A percentile compares a stretch with the other conserved stretches of the same genome.
Evolutionary conservation across 2,797 vertebrate genomes (phyloP).

Genomic region (Cyclura pinguis): DNA sequence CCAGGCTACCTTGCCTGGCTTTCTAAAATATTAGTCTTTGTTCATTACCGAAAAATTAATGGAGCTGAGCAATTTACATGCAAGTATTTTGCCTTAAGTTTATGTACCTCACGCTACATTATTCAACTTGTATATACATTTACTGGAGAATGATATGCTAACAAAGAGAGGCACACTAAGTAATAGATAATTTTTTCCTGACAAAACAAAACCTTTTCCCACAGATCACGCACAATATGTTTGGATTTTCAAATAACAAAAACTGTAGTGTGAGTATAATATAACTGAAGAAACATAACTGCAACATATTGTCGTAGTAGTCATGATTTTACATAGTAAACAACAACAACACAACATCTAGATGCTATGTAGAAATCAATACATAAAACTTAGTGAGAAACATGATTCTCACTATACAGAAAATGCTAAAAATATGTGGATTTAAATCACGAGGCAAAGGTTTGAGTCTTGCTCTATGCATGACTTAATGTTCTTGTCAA

Average conservation of each 20-base stretch:
- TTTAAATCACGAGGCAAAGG: slow-evolving; percentile 21
- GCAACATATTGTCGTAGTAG: neutral
- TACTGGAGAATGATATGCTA: neutral
- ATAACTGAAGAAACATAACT: neutral
- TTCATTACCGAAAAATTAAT: neutral
- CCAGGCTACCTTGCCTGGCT: neutral
- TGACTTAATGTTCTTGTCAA: slow-evolving; percentile 23
- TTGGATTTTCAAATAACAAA: neutral
- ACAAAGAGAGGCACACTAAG: neutral
- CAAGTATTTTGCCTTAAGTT: neutral
- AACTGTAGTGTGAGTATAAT: neutral
- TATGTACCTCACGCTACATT: neutral
- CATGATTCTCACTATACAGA: neutral
- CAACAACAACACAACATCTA: neutral
- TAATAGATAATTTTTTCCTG: slow-evolving; percentile 13
- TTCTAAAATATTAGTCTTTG: neutral
- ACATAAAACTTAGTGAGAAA: neutral
- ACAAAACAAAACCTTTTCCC: neutral
- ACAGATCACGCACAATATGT: neutral
- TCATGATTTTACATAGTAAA: neutral
- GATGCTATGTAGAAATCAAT: neutral
- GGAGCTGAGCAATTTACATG: neutral
- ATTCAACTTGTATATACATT: neutral
- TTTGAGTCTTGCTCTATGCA: neutral
- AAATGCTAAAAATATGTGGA: neutral